These are phyloP conservation scores for Papilio elwesi DNA, from an alignment of 2,888 invertebrate genomes.

Conservation along the genomic window DNA sequence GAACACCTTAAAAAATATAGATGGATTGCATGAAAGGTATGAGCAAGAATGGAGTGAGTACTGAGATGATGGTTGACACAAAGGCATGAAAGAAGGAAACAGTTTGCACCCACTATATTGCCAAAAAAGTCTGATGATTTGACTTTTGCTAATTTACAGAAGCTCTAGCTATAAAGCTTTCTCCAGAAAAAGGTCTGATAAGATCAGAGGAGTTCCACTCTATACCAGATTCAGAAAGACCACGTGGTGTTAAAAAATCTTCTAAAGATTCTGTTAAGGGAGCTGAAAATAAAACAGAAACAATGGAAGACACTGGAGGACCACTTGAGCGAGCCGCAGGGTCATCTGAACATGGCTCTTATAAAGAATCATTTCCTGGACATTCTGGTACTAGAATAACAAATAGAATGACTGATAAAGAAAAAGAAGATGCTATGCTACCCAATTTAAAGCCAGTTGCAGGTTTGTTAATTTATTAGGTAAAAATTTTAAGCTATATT, in stretches of 20 bases:
- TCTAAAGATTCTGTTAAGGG: slow-evolving; percentile 42
- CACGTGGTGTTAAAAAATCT: slow-evolving; percentile 80
- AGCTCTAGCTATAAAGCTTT: slow-evolving; percentile 85
- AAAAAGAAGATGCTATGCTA: slow-evolving; percentile 89
- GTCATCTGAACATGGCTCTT: slow-evolving; percentile 40
- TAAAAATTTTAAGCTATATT: too few species aligned
- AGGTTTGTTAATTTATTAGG: slow-evolving; percentile 53
- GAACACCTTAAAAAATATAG: too few species aligned
- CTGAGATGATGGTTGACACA: too few species aligned
- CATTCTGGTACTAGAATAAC: slow-evolving; percentile 72
- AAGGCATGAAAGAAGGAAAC: too few species aligned
- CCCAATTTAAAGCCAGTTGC: slow-evolving; percentile 92
- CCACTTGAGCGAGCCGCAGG: slow-evolving; percentile 30
- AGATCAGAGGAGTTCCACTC: slow-evolving; percentile 91
- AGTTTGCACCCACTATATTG: too few species aligned
- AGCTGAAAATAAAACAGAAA: slow-evolving; percentile 49
- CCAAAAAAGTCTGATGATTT: too few species aligned
- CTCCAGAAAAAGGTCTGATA: slow-evolving; percentile 90
- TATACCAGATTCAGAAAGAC: slow-evolving; percentile 88
- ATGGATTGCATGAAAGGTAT: too few species aligned
- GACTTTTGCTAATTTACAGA: slow-evolving; percentile 53
- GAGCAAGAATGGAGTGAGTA: too few species aligned
- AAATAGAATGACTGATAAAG: slow-evolving; percentile 78
- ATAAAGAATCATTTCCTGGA: slow-evolving; percentile 63
- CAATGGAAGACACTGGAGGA: slow-evolving; percentile 44